phyloP scores from a whole-genome alignment of 2,113 vertebrate genomes.

The Podocnemis expansa region DNA sequence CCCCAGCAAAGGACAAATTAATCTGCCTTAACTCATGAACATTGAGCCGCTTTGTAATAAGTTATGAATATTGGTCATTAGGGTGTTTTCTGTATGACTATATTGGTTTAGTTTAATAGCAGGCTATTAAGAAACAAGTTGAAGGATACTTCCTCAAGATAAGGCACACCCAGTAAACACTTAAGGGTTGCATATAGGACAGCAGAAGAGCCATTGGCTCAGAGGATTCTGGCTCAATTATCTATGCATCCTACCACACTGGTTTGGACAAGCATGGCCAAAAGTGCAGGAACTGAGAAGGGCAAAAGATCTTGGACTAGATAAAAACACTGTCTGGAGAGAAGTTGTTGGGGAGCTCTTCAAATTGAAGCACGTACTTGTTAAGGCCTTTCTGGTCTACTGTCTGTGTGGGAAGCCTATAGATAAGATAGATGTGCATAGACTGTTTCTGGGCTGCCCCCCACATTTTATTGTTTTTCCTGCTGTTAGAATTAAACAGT shows the following conservation, averaged over 20 bases:
- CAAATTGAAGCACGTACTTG: background rate
- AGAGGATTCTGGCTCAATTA: background rate
- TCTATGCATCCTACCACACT: background rate
- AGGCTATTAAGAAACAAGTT: background rate
- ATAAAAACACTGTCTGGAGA: background rate
- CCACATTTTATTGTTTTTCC: background rate
- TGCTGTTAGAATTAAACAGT: background rate
- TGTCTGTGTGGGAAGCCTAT: background rate
- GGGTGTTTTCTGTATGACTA: background rate
- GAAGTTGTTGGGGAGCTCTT: background rate
- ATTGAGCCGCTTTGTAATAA: background rate
- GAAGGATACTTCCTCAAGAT: background rate
- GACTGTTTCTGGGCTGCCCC: background rate
- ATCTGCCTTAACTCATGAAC: background rate
- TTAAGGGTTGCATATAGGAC: background rate
- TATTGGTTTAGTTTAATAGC: background rate
- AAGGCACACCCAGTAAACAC: background rate
- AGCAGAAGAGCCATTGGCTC: background rate
- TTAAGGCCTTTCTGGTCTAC: background rate
- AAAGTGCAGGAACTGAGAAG: background rate
- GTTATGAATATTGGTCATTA: background rate
- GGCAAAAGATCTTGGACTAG: background rate
- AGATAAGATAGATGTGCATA: background rate
- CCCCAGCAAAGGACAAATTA: background rate
- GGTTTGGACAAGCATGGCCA: background rate